These are phyloP conservation scores for Macrosteles quadrilineatus DNA, from an alignment of 1,140 invertebrate genomes.

Conservation along the genomic window DNA sequence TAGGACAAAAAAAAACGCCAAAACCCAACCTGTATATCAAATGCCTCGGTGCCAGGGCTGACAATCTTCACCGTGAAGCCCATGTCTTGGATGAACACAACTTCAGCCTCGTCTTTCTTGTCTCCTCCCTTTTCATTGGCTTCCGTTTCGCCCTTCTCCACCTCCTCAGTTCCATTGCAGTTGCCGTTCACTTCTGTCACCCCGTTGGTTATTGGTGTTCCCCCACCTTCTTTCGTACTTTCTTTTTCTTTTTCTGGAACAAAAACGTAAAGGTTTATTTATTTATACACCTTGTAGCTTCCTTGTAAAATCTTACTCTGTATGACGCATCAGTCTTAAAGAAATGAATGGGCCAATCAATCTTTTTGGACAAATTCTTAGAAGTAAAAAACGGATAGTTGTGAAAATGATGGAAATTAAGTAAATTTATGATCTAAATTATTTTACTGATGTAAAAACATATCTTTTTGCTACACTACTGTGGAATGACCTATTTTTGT, in stretches of 20 bases:
- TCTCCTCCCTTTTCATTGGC: constrained; percentile 53
- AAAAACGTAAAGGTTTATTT: neutral
- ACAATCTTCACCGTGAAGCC: constrained; percentile 92
- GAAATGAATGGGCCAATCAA: neutral
- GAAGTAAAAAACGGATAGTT: neutral
- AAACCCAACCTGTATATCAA: constrained; percentile 80
- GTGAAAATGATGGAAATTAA: neutral
- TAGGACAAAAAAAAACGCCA: too few species aligned
- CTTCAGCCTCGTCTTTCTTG: constrained; percentile 70
- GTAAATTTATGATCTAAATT: too few species aligned
- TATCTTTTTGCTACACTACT: too few species aligned
- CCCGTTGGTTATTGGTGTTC: neutral
- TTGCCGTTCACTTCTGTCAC: neutral
- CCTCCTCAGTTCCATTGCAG: constrained; percentile 25
- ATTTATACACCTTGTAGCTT: neutral
- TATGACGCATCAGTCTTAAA: neutral
- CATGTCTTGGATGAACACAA: constrained; percentile 91
- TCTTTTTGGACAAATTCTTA: neutral
- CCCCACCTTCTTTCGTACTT: neutral
- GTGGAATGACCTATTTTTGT: too few species aligned
- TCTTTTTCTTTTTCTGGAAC: neutral
- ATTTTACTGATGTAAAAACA: too few species aligned
- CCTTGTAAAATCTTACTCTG: neutral
- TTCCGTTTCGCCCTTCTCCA: constrained; percentile 58
- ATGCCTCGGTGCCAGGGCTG: constrained; percentile 83